phyloP scores from a whole-genome alignment of 2,797 vertebrate genomes.

The Chrysocyon brachyurus region DNA sequence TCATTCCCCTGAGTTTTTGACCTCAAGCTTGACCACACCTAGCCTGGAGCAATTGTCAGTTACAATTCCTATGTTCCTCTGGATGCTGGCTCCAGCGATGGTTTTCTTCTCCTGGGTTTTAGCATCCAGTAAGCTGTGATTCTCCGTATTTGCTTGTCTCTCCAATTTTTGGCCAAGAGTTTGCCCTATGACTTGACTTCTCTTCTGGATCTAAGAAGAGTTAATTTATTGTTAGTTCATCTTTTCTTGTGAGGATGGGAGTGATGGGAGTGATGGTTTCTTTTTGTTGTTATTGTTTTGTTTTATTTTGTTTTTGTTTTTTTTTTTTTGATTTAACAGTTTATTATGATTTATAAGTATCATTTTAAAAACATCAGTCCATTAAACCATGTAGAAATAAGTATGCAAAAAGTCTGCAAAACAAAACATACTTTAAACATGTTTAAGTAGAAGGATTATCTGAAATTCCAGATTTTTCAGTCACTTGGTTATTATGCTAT shows the following conservation, averaged over 20 bases:
- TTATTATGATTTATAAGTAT: too few species aligned
- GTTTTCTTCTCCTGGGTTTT: neutral
- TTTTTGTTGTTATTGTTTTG: too few species aligned
- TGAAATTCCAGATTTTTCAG: too few species aligned
- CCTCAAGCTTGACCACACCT: neutral
- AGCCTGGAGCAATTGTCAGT: neutral
- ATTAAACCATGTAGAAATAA: too few species aligned
- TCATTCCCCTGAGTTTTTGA: neutral
- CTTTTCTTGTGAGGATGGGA: neutral
- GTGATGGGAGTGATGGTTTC: too few species aligned
- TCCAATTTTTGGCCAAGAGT: neutral
- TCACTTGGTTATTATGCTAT: too few species aligned
- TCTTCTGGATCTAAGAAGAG: neutral
- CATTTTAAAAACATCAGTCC: too few species aligned
- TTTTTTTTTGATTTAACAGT: too few species aligned
- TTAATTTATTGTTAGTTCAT: neutral
- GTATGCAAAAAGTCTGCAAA: too few species aligned
- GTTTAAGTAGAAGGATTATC: too few species aligned
- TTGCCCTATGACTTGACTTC: neutral
- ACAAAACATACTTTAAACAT: too few species aligned
- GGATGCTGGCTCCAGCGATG: neutral
- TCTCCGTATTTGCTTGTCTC: neutral
- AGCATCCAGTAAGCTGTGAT: neutral
- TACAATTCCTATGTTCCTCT: neutral
- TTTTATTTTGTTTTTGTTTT: too few species aligned